Evolutionary conservation across 2,797 vertebrate species (phyloP), one percentile per base, ranked within the genome.

Genomic region (Megalops cyprinoides): DNA sequence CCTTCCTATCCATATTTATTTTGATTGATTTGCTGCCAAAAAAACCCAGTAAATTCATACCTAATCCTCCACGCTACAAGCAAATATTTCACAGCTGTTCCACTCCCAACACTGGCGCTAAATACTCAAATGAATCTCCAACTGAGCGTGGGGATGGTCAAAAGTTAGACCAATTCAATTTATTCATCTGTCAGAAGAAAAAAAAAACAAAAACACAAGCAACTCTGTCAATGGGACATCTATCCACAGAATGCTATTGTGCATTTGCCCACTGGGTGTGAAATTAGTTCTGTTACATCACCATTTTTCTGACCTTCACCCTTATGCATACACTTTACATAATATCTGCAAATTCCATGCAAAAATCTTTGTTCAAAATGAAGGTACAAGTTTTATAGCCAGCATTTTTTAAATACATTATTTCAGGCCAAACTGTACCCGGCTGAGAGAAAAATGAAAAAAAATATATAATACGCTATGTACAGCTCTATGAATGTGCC

Each of bases 71-170:
- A 7, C 31, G 8, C n/a, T n/a, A n/a, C 6, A 60, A 60, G 4
- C 2, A 12, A 25, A n/a, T n/a, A n/a, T 76, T 81, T 56, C 74
- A 73, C 58, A n/a, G n/a, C n/a, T 60, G 53, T 14, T 49, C 74
- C 28, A 28, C 62, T 55, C 49, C 34, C 62, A 49, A 58, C n/a
- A n/a, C n/a, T 51, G 44, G 55, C 28, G 76, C 44, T 58, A n/a
- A 62, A 71, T 78, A 55, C 73, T 25, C n/a, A 23, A 58, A 77
- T 8, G 42, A 69, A 78, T 87, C 83, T 78, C 77, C 82, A 87
- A 86, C 88, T 51, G 81, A 83, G 34, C 80, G 71, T 83, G 76
- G 84, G 86, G 89, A 89, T 92, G 92, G 94, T 94, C 91, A 93
- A 93, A 89, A 89, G 82, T 71, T 76, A 76, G 85, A 86, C 85